phyloP scores from a whole-genome alignment of 1,140 invertebrate genomes.

The Mycetomoellerius zeteki region DNA sequence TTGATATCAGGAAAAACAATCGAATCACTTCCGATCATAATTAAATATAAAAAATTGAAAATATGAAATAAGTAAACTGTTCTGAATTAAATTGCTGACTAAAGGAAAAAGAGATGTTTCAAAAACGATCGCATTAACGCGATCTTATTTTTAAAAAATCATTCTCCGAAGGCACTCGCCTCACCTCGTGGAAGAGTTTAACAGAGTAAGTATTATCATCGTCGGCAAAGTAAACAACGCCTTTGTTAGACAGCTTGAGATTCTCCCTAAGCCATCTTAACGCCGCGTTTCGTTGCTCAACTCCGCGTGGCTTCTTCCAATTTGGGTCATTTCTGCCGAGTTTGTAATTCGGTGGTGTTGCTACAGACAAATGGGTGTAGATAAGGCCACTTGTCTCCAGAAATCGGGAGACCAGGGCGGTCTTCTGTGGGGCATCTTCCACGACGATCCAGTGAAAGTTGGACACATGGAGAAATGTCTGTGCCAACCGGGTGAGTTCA shows the following conservation, averaged over 20 bases:
- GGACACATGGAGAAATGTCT: slow-evolving; percentile 95
- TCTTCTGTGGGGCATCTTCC: slow-evolving; percentile 94
- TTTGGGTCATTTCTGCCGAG: slow-evolving; percentile 91
- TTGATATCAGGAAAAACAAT: too few species aligned
- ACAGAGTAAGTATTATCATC: slow-evolving; percentile 99
- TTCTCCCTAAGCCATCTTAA: slow-evolving; percentile 95
- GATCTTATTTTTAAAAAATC: not conserved
- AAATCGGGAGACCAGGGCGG: slow-evolving; percentile 93
- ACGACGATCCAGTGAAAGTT: slow-evolving; percentile 98
- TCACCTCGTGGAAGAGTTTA: slow-evolving; percentile 96
- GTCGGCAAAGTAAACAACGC: slow-evolving; percentile 99
- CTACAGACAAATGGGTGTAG: slow-evolving; percentile 92
- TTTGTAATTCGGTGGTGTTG: slow-evolving; percentile 90
- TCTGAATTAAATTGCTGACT: not conserved
- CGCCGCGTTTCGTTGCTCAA: slow-evolving; percentile 97
- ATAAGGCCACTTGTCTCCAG: slow-evolving; percentile 91
- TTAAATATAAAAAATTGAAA: not conserved
- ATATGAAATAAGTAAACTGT: not conserved
- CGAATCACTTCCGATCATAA: not conserved
- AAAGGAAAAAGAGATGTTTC: not conserved
- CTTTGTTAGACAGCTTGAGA: slow-evolving; percentile 86
- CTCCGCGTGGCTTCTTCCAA: slow-evolving; percentile 97
- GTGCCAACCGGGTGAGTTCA: slow-evolving; percentile 96
- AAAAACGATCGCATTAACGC: not conserved
- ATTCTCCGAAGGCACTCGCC: not conserved